Evolutionary conservation across 2,113 vertebrate species (phyloP).

Genomic region (Phyllostomus discolor): DNA sequence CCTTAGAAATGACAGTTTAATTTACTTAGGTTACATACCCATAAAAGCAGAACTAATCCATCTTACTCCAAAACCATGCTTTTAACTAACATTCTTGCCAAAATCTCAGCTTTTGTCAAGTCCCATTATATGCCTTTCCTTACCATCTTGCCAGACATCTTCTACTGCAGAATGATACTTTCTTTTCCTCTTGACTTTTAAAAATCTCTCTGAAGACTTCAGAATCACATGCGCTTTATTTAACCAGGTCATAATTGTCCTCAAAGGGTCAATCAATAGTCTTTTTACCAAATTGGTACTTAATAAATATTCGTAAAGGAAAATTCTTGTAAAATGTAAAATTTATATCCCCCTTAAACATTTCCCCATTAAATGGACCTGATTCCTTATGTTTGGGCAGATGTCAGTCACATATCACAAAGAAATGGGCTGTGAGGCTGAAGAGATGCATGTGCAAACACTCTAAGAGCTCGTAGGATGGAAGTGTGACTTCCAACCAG

Average conservation of each 20-base stretch:
- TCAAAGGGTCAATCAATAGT: not conserved
- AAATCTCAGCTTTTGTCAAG: not conserved
- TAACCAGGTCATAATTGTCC: not conserved
- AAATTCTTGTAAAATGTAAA: not conserved
- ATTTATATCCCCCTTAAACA: not conserved
- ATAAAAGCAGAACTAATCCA: not conserved
- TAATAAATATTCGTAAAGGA: not conserved
- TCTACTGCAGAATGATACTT: not conserved
- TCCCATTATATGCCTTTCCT: not conserved
- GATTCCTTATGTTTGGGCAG: not conserved
- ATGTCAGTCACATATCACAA: not conserved
- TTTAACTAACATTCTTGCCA: not conserved
- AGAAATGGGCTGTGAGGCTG: not conserved
- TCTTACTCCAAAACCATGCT: not conserved
- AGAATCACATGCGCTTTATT: not conserved
- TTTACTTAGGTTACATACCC: not conserved
- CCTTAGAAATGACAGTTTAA: not conserved
- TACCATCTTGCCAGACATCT: not conserved
- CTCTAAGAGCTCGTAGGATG: not conserved
- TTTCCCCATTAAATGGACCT: not conserved
- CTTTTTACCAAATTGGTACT: not conserved
- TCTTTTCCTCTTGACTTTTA: not conserved
- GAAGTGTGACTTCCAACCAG: not conserved
- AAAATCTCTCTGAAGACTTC: not conserved
- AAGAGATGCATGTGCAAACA: not conserved